These are phyloP conservation scores for Tonatia bakeri DNA, from an alignment of 2,113 vertebrate genomes.

Conservation along the genomic window DNA sequence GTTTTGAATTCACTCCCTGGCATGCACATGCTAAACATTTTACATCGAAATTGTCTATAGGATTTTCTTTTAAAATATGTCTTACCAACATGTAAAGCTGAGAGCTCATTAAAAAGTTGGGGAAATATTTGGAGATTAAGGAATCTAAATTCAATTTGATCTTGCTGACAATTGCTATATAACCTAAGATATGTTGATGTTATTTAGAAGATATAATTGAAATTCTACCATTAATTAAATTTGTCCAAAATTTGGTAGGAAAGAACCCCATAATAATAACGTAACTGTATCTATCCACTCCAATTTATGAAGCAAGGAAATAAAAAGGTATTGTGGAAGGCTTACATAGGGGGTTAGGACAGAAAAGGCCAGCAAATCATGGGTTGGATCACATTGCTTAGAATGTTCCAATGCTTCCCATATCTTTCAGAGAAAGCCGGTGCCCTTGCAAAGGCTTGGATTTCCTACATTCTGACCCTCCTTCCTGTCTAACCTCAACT, in stretches of 20 bases:
- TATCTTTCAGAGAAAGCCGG: not conserved
- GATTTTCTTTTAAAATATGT: not conserved
- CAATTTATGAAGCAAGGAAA: not conserved
- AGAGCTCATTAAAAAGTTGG: not conserved
- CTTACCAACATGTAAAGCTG: not conserved
- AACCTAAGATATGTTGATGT: not conserved
- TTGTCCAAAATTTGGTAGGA: not conserved
- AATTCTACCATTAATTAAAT: not conserved
- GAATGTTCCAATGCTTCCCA: not conserved
- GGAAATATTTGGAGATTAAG: not conserved
- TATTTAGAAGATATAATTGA: not conserved
- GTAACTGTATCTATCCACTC: not conserved
- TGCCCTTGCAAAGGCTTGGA: not conserved
- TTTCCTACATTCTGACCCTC: not conserved
- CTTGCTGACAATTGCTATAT: not conserved
- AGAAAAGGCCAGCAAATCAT: not conserved
- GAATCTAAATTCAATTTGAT: not conserved
- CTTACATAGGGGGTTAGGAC: not conserved
- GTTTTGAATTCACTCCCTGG: not conserved
- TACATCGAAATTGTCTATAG: not conserved
- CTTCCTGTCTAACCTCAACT: not conserved
- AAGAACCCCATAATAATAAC: not conserved
- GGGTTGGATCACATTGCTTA: not conserved
- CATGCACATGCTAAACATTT: not conserved
- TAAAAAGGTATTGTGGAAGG: not conserved